These are phyloP conservation scores for Narcine bancroftii DNA, from an alignment of 2,113 vertebrate species.

Conservation along the genomic window DNA sequence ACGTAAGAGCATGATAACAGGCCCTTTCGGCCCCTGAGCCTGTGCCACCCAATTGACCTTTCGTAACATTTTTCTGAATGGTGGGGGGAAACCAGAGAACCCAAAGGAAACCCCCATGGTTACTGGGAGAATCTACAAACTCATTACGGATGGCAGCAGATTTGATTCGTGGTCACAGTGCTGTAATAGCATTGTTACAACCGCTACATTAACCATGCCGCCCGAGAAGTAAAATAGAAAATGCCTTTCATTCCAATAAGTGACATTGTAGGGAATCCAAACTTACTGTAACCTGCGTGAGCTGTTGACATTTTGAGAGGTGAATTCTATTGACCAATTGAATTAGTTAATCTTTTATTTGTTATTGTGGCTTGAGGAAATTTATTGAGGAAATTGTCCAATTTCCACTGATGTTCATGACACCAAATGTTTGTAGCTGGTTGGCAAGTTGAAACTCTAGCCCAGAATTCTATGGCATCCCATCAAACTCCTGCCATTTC, in stretches of 20 bases:
- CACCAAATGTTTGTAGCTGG: background rate
- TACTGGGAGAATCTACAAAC: too few species aligned
- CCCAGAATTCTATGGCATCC: background rate
- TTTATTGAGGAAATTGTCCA: background rate
- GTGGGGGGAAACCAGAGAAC: too few species aligned
- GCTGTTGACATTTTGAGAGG: background rate
- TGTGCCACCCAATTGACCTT: too few species aligned
- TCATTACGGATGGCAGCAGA: too few species aligned
- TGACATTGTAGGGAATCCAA: background rate
- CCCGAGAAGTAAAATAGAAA: background rate
- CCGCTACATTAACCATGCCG: too few species aligned
- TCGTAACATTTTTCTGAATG: too few species aligned
- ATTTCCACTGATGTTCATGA: background rate
- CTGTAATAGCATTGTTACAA: too few species aligned
- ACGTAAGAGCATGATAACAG: too few species aligned
- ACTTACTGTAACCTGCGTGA: background rate
- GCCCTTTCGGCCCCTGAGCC: too few species aligned
- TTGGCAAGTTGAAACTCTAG: background rate
- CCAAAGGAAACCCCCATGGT: too few species aligned
- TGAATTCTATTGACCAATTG: background rate
- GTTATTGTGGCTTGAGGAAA: background rate
- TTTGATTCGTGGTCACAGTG: too few species aligned
- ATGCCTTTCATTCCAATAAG: background rate
- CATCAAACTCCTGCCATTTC: background rate
- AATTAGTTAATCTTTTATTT: background rate